Conservation (phyloP, 2,113 vertebrate species). For the Neolamprologus fasciatus region DNA sequence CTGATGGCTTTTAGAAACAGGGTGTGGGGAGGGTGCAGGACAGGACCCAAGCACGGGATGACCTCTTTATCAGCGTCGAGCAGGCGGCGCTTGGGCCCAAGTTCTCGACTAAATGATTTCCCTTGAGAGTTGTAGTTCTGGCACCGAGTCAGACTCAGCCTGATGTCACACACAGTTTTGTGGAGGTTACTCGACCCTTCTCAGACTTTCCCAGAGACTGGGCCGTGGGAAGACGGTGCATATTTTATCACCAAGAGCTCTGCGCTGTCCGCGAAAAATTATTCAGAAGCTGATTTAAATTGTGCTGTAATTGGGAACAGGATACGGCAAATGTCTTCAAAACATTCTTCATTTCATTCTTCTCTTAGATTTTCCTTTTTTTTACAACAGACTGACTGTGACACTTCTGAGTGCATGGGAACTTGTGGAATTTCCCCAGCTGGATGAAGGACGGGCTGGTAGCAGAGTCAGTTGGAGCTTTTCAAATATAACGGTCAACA, state of each 20-base stretch:
- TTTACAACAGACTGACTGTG: neutral
- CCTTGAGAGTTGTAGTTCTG: slow-evolving; percentile 49
- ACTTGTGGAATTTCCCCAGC: neutral
- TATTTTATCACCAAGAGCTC: slow-evolving; percentile 29
- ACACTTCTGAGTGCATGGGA: neutral
- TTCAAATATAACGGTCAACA: neutral
- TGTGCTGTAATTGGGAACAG: slow-evolving; percentile 36
- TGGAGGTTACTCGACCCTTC: slow-evolving; percentile 49
- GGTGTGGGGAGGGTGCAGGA: slow-evolving; percentile 30
- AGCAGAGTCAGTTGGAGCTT: neutral
- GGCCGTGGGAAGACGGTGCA: slow-evolving; percentile 33
- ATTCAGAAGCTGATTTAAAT: slow-evolving; percentile 23
- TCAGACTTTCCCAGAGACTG: neutral
- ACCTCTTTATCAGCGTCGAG: slow-evolving; percentile 66
- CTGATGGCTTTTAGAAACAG: slow-evolving; percentile 45
- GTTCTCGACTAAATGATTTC: slow-evolving; percentile 68
- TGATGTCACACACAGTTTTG: slow-evolving; percentile 45
- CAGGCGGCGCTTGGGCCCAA: slow-evolving; percentile 53
- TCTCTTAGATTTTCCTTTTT: neutral
- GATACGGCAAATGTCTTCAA: neutral
- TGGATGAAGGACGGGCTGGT: neutral
- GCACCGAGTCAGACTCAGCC: slow-evolving; percentile 30
- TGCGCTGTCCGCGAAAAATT: neutral
- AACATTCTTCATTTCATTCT: neutral
- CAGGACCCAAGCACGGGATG: slow-evolving; percentile 38